Conservation (phyloP, 2,113 vertebrate species). For the Prionailurus bengalensis region DNA sequence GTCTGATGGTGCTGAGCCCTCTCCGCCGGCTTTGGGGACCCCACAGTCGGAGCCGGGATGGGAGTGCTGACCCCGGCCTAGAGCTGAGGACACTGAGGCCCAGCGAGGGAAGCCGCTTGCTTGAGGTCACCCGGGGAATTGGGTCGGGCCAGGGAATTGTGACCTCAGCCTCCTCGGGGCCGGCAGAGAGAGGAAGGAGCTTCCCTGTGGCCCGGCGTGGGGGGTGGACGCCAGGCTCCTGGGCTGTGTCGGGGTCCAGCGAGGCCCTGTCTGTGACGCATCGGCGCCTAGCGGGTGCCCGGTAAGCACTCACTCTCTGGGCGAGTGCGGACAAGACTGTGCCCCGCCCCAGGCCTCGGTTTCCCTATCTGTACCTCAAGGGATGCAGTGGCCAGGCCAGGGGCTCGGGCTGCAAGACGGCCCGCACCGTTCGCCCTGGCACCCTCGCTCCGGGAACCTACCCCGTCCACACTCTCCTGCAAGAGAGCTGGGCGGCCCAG, state of each 20-base stretch:
- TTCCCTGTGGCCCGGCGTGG: no score
- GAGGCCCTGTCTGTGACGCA: background rate
- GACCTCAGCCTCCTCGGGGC: background rate
- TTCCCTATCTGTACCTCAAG: background rate
- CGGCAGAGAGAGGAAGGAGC: background rate
- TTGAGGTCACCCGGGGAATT: background rate
- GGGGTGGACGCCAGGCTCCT: background rate
- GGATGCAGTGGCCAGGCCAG: no score
- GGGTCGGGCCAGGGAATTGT: background rate
- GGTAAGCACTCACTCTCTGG: background rate
- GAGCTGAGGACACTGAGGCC: background rate
- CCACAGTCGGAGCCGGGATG: no score
- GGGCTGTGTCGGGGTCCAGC: background rate
- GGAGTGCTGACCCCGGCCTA: background rate
- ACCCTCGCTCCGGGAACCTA: background rate
- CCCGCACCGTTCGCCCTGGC: background rate
- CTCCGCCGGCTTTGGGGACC: accelerated
- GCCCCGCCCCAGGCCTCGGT: background rate
- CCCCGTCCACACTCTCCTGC: accelerated
- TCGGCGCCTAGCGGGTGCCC: background rate
- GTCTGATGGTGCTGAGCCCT: background rate
- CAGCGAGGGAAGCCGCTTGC: background rate
- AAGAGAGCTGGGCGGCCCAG: background rate
- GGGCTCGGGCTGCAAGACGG: background rate
- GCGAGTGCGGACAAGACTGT: background rate